phyloP scores from a whole-genome alignment of 2,888 invertebrate genomes.

The Lapara coniferarum region DNA sequence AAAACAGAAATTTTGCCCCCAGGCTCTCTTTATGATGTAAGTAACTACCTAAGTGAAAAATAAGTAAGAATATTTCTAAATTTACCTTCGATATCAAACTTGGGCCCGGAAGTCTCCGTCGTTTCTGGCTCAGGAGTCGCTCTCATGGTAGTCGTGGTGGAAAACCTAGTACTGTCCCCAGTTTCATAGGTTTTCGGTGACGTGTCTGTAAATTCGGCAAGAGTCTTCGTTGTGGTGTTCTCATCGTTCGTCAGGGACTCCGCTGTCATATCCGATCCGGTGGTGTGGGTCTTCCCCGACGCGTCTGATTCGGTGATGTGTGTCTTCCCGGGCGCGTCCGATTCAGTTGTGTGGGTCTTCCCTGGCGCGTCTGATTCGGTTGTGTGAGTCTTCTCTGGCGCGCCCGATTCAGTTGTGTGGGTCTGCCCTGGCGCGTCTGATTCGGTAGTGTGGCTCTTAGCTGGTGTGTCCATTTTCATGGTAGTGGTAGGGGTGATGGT shows the following conservation, averaged over 20 bases:
- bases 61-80: background rate
- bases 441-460: background rate
- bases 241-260: too few species aligned
- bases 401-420: background rate
- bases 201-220: too few species aligned
- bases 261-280: background rate
- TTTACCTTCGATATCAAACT: conserved; percentile 45
- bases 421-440: background rate
- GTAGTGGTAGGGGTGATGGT: background rate
- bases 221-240: too few species aligned
- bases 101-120: conserved; percentile 5
- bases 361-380: background rate
- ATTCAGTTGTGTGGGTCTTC: background rate
- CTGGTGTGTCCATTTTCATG: background rate
- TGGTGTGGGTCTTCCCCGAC: background rate
- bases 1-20: too few species aligned
- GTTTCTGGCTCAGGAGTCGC: background rate
- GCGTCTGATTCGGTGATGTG: background rate
- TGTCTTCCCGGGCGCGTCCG: background rate
- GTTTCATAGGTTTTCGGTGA: too few species aligned
- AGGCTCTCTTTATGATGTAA: too few species aligned
- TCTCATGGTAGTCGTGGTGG: background rate
- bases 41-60: background rate
- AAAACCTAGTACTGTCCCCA: background rate
- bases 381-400: background rate